Evolutionary conservation across 2,888 invertebrate species (phyloP).

Genomic region (Apotomis turbidana): DNA sequence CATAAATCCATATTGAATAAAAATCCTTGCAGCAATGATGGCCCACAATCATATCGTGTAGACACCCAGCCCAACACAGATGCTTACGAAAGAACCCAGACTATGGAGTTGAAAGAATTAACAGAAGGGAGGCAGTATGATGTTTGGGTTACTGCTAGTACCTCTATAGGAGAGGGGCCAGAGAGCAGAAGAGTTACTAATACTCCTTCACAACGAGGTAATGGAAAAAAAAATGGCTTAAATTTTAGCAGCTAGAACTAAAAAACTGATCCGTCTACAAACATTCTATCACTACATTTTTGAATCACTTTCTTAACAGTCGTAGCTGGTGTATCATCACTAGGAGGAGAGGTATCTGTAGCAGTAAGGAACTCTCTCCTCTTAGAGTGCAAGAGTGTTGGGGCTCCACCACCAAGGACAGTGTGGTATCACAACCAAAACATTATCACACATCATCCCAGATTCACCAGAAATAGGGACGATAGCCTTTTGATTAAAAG

Average conservation of each 20-base stretch:
- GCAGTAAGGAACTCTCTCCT: conserved; percentile 72
- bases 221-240: not conserved
- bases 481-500: conserved; percentile 77
- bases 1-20: not conserved
- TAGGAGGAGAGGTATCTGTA: conserved; percentile 79
- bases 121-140: conserved; percentile 83
- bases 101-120: conserved; percentile 80
- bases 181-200: conserved; percentile 79
- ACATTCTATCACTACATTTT: not conserved
- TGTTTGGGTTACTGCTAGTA: conserved; percentile 87
- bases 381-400: conserved; percentile 73
- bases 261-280: too few relatives aligned
- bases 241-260: too few relatives aligned
- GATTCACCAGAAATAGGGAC: conserved; percentile 75
- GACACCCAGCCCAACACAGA: conserved; percentile 64
- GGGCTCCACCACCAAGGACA: conserved; percentile 76
- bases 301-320: conserved; percentile 62
- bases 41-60: conserved; percentile 69
- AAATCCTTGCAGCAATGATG: conserved; percentile 64
- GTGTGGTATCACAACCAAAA: conserved; percentile 82
- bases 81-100: conserved; percentile 73
- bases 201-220: conserved; percentile 81
- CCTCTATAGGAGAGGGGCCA: conserved; percentile 84
- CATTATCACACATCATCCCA: conserved; percentile 79
- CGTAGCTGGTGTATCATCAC: conserved; percentile 86